Conservation (phyloP, 2,888 invertebrate genomes). For the Teleogryllus oceanicus region DNA sequence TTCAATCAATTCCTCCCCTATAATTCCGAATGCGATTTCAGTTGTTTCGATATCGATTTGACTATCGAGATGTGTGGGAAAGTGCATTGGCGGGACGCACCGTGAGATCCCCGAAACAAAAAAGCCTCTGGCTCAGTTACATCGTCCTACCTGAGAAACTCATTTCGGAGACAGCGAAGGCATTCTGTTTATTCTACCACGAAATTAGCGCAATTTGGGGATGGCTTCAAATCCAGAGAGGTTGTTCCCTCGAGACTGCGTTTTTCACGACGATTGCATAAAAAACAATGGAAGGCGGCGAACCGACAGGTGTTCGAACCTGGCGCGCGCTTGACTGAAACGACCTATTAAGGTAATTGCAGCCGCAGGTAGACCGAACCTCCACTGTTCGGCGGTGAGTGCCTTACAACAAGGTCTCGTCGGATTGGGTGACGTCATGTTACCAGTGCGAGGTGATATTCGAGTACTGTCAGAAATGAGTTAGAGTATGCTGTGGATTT, state of each 20-base stretch:
- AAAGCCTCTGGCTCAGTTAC: too few relatives aligned
- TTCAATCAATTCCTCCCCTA: too few relatives aligned
- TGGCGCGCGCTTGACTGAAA: background rate
- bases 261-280: background rate
- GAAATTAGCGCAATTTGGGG: conserved; percentile 4
- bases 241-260: background rate
- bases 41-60: too few relatives aligned
- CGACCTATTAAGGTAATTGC: background rate
- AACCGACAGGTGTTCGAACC: background rate
- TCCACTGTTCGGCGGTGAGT: background rate
- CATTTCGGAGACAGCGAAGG: background rate
- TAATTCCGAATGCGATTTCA: too few relatives aligned
- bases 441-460: too few relatives aligned
- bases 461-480: too few relatives aligned
- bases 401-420: background rate
- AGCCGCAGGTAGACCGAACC: background rate
- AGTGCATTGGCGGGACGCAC: too few relatives aligned
- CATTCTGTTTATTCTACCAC: conserved; percentile 18
- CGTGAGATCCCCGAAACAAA: too few relatives aligned
- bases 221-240: background rate
- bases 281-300: background rate
- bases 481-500: too few relatives aligned
- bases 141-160: background rate
- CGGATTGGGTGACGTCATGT: background rate
- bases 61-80: too few relatives aligned